Percentiles rank a stretch among this genome's conserved stretches.
Conservation (phyloP, 2,888 invertebrate genomes). For the Clusia tigrina region DNA sequence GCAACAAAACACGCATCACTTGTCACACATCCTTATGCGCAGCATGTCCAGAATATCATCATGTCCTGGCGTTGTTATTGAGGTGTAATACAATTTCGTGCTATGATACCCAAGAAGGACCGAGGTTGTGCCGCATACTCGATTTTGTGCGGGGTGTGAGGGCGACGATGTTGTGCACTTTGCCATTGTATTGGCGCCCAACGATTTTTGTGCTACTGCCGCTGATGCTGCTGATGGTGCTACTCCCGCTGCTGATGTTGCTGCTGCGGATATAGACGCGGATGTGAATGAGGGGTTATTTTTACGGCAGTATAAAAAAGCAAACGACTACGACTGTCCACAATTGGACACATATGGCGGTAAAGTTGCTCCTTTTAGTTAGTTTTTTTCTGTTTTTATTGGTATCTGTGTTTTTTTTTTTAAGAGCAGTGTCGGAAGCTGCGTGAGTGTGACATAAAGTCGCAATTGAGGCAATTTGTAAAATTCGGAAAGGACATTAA, state of each 20-base stretch:
- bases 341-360: constrained; percentile 58
- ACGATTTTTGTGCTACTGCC: constrained; percentile 24
- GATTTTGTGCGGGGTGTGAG: constrained; percentile 13
- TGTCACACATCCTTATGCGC: constrained; percentile 51
- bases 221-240: background rate
- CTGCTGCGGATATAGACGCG: background rate
- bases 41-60: constrained; percentile 44
- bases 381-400: constrained; percentile 14
- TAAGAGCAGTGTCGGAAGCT: constrained; percentile 34
- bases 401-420: constrained; percentile 23
- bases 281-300: background rate
- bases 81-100: constrained; percentile 63
- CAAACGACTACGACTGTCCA: constrained; percentile 32
- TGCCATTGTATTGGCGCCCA: constrained; percentile 31
- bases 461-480: constrained; percentile 65
- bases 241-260: no score
- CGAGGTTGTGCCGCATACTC: constrained; percentile 9
- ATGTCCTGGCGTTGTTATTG: constrained; percentile 62
- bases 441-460: constrained; percentile 59
- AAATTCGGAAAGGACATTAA: constrained; percentile 57
- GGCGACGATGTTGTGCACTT: constrained; percentile 16
- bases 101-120: constrained; percentile 54
- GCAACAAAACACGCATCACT: constrained; percentile 63
- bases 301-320: background rate
- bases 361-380: constrained; percentile 21